Conservation (phyloP, 2,888 invertebrate species). For the Eupithecia exiguata region DNA sequence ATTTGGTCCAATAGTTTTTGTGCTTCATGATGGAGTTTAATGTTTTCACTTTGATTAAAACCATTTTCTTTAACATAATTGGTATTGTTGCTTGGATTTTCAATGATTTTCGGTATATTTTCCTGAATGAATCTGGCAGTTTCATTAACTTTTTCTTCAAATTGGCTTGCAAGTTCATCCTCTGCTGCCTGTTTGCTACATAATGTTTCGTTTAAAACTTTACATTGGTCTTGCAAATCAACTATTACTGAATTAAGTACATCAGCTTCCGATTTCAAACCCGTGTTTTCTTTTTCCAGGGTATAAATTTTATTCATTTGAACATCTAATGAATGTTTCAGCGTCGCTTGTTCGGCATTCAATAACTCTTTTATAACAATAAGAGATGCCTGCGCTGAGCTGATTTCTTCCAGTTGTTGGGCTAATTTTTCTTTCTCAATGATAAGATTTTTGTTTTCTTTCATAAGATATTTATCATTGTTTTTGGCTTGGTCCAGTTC, state of each 20-base stretch:
- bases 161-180: slow-evolving; percentile 33
- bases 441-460: slow-evolving; percentile 27
- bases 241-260: slow-evolving; percentile 14
- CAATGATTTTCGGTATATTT: slow-evolving; percentile 6
- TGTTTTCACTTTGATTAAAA: slow-evolving; percentile 30
- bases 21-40: slow-evolving; percentile 17
- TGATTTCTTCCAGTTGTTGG: slow-evolving; percentile 15
- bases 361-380: slow-evolving; percentile 22
- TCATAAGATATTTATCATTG: slow-evolving; percentile 20
- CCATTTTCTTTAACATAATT: slow-evolving; percentile 4
- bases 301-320: slow-evolving; percentile 14
- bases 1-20: slow-evolving; percentile 32
- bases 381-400: slow-evolving; percentile 16
- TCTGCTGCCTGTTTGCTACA: slow-evolving; percentile 11
- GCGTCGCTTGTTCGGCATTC: slow-evolving; percentile 25
- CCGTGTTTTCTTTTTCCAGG: slow-evolving; percentile 18
- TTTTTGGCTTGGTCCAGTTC: slow-evolving; percentile 25
- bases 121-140: slow-evolving; percentile 36
- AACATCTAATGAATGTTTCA: slow-evolving; percentile 21
- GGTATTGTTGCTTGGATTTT: slow-evolving; percentile 1
- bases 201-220: slow-evolving; percentile 13
- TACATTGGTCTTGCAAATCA: slow-evolving; percentile 12
- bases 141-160: slow-evolving; percentile 34
- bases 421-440: slow-evolving; percentile 18
- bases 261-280: slow-evolving; percentile 10